Percentiles rank a stretch among this genome's conserved stretches.
Evolutionary conservation across 2,797 vertebrate species (phyloP).

Genomic region (Loris lydekkerianus): DNA sequence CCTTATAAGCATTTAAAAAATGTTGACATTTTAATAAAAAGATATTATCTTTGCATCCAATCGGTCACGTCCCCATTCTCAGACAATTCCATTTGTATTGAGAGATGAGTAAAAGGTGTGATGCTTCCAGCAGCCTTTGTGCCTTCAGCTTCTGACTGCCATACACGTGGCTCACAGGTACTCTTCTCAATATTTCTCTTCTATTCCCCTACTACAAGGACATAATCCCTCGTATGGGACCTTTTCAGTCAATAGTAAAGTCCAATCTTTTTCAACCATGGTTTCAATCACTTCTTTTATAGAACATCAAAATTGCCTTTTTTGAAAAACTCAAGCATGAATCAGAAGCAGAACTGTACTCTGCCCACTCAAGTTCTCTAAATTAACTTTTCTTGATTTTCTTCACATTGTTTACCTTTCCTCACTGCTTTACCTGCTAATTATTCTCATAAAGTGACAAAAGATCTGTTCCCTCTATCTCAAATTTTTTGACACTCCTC

Average conservation of each 20-base stretch:
- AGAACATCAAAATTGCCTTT: neutral
- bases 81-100: neutral
- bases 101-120: neutral
- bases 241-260: neutral
- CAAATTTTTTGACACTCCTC: neutral
- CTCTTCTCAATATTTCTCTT: neutral
- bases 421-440: neutral
- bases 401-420: neutral
- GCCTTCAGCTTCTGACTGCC: neutral
- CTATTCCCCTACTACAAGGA: neutral
- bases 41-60: neutral
- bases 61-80: neutral
- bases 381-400: slow-evolving; percentile 17
- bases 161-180: neutral
- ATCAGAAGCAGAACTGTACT: neutral
- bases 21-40: slow-evolving; percentile 31
- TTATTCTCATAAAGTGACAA: neutral
- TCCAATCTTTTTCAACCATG: neutral
- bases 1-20: neutral
- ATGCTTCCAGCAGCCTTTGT: neutral
- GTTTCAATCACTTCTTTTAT: neutral
- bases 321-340: neutral
- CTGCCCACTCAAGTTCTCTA: neutral
- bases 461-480: neutral
- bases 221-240: neutral